These are phyloP conservation scores for Acanthurus lineatus DNA, from an alignment of 2,797 vertebrate genomes.

Conservation along the genomic window DNA sequence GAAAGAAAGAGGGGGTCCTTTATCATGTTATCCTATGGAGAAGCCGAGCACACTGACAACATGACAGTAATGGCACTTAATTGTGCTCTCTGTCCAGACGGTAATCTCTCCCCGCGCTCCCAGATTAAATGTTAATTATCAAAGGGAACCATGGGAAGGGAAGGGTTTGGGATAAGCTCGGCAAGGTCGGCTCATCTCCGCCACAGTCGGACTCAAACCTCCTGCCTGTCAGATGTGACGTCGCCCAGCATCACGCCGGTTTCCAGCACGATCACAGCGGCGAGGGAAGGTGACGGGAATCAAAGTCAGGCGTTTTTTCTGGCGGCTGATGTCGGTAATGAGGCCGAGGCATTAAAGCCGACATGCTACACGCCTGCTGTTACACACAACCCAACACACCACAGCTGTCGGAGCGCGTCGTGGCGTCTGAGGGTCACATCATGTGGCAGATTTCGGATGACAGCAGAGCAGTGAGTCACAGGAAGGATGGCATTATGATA, in stretches of 20 bases:
- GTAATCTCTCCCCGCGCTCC: constrained; percentile 67
- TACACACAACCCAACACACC: constrained; percentile 47
- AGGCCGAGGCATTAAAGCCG: constrained; percentile 26
- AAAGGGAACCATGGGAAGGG: constrained; percentile 61
- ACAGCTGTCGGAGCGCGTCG: constrained; percentile 53
- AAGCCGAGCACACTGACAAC: constrained; percentile 49
- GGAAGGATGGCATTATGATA: constrained; percentile 43
- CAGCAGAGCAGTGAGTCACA: constrained; percentile 56
- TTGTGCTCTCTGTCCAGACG: constrained; percentile 71
- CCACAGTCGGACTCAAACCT: not conserved
- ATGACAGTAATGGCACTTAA: constrained; percentile 74
- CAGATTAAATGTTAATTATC: constrained; percentile 77
- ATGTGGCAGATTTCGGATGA: constrained; percentile 48
- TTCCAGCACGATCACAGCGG: not conserved
- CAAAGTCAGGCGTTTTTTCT: not conserved
- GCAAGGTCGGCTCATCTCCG: constrained; percentile 55
- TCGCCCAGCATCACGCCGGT: not conserved
- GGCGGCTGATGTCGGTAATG: constrained; percentile 40
- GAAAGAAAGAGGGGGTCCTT: not conserved
- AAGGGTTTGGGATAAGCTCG: constrained; percentile 51
- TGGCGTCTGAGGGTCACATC: constrained; percentile 47
- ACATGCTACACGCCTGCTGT: constrained; percentile 26
- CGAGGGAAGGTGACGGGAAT: constrained; percentile 7
- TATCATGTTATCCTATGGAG: constrained; percentile 7
- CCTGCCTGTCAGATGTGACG: not conserved